Conservation (phyloP, 2,113 vertebrate genomes). For the Cricetomys ansorgei region DNA sequence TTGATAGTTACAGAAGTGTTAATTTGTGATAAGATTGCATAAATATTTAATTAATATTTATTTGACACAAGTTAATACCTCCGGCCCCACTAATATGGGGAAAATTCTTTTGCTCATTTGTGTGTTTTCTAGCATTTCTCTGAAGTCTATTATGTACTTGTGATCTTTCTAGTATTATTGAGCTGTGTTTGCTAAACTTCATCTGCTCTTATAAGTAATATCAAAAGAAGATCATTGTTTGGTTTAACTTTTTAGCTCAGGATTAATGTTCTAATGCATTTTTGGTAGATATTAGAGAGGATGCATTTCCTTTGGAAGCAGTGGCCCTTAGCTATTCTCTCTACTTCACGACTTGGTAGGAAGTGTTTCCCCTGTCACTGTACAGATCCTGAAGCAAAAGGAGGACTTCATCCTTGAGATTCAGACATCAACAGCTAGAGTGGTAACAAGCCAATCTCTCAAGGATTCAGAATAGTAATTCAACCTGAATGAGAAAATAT, state of each 20-base stretch:
- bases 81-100: slow-evolving; percentile 37
- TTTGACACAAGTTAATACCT: neutral
- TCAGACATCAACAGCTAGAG: slow-evolving; percentile 11
- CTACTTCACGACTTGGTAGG: neutral
- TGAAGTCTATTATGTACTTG: slow-evolving; percentile 1
- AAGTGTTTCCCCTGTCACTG: neutral
- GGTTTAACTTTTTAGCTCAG: slow-evolving; percentile 9
- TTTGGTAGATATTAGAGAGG: slow-evolving; percentile 25
- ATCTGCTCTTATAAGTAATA: slow-evolving; percentile 43
- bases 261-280: slow-evolving; percentile 18
- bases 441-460: neutral
- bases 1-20: neutral
- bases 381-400: neutral
- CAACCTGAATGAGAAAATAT: slow-evolving; percentile 3
- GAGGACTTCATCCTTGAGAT: neutral
- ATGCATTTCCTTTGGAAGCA: slow-evolving; percentile 11
- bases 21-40: slow-evolving; percentile 7
- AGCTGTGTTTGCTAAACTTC: neutral
- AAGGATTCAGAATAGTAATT: slow-evolving; percentile 42
- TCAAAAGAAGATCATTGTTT: neutral
- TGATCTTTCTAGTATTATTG: neutral
- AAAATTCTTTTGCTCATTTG: slow-evolving; percentile 40
- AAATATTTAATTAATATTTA: neutral
- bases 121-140: slow-evolving; percentile 28
- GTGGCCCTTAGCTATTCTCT: neutral